Evolutionary conservation across 2,888 invertebrate species (phyloP).

Genomic region (Scaptomyza parva): DNA sequence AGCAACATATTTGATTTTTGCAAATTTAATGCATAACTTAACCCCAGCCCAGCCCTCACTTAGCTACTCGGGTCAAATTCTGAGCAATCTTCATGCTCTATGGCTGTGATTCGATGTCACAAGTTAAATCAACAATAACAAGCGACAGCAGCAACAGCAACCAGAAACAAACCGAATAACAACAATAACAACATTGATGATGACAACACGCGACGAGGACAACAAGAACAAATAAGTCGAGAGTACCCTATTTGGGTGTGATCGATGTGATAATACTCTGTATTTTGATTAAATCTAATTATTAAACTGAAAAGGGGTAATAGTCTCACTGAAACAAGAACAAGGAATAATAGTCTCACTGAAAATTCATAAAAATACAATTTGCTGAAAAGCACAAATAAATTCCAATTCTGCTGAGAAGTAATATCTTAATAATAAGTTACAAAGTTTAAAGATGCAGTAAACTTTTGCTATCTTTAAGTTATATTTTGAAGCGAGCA

Average conservation of each 20-base stretch:
- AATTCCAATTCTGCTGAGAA: no score
- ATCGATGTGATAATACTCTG: constrained; percentile 4
- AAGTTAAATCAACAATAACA: constrained; percentile 66
- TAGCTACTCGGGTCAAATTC: constrained; percentile 26
- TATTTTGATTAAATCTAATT: neutral
- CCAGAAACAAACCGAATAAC: constrained; percentile 22
- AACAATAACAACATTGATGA: constrained; percentile 28
- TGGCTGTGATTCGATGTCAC: constrained; percentile 68
- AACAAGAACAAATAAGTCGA: constrained; percentile 54
- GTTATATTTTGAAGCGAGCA: neutral
- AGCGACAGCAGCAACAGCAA: constrained; percentile 30
- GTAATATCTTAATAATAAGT: neutral
- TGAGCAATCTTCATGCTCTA: constrained; percentile 31
- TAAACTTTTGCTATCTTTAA: neutral
- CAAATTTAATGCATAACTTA: constrained; percentile 61
- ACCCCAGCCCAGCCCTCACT: constrained; percentile 5
- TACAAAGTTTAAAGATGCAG: no score
- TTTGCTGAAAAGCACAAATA: no score
- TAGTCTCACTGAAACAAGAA: no score
- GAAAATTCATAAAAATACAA: no score
- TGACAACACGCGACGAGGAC: constrained; percentile 68
- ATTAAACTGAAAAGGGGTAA: no score
- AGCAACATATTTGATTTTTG: constrained; percentile 62
- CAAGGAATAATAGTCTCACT: no score
- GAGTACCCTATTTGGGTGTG: constrained; percentile 21